Evolutionary conservation across 2,888 invertebrate species (phyloP).

Genomic region (Eledona agricola): DNA sequence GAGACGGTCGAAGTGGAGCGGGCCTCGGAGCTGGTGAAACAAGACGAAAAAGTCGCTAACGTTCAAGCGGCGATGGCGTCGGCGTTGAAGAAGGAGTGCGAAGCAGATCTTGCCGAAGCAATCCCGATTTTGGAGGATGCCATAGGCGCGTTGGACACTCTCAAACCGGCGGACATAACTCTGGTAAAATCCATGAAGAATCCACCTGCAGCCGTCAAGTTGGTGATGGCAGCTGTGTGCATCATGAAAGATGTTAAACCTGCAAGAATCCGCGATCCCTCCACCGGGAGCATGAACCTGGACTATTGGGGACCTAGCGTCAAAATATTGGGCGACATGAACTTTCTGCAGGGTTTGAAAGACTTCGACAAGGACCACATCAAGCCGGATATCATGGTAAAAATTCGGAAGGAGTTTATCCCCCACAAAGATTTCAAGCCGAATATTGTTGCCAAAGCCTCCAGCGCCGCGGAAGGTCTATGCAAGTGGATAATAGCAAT

Average conservation of each 20-base stretch:
- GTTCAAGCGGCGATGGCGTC: conserved; percentile 86
- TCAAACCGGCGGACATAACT: conserved; percentile 86
- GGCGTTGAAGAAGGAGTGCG: conserved; percentile 87
- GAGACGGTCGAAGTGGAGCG: conserved; percentile 81
- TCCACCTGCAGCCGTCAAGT: conserved; percentile 82
- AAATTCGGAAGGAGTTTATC: conserved; percentile 78
- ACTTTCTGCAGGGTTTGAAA: conserved; percentile 76
- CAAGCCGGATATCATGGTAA: conserved; percentile 74
- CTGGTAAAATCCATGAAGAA: conserved; percentile 90
- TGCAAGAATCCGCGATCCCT: conserved; percentile 78
- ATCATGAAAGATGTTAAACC: conserved; percentile 84
- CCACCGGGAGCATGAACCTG: conserved; percentile 72
- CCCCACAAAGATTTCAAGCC: conserved; percentile 83
- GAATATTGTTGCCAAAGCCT: conserved; percentile 83
- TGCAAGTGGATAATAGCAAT: conserved; percentile 92
- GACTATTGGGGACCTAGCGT: conserved; percentile 87
- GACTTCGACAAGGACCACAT: conserved; percentile 90
- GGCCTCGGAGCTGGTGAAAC: conserved; percentile 80
- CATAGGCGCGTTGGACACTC: conserved; percentile 79
- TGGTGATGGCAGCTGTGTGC: conserved; percentile 92
- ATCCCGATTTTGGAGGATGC: conserved; percentile 83
- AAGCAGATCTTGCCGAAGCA: conserved; percentile 89
- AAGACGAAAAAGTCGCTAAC: conserved; percentile 89
- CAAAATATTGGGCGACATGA: conserved; percentile 79
- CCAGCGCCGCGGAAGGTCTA: conserved; percentile 92